Evolutionary conservation across 1,140 invertebrate species (phyloP), one percentile per base, ranked within the genome.

Genomic region (Orchestia grillus): DNA sequence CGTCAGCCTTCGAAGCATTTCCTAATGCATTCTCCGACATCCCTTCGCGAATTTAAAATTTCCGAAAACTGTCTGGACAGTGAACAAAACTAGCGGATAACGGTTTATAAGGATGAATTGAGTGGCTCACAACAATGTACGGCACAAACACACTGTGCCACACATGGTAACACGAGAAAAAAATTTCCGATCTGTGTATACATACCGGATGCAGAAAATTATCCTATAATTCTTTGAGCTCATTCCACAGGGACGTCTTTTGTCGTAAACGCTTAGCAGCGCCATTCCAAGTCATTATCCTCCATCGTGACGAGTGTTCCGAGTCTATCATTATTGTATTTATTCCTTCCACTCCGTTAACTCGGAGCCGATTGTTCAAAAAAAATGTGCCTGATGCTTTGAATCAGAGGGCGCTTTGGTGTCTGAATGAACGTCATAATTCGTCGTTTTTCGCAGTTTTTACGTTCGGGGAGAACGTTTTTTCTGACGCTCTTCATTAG

Each of bases 241-340:
- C 41, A 44, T 91, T 91, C 15, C 41, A 91, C 11, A 44, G 41
- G 44, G 41, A 42, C 88, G 41, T 42, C 92, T 44, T 94, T 6
- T 47, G 44, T 94, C 92, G 44, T 94, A 45, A 94, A 44, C 44
- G 44, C 42, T 91, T 91, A 43, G 41, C 41, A 43, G 88, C 88
- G 41, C 36, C 92, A 45, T 94, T 94, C 92, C 92, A 94, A 40
- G 43, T 94, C 92, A 94, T 94, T 94, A 94, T 94, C 92, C 92
- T 47, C 4, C 92, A 47, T 94, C 92, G 44, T 94, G 44, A 94
- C 47, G 44, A 94, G 44, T 47, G 92, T 94, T 94, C 44, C 36
- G 43, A 94, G 43, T 94, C 11, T 44, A 94, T 45, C 92, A 94
- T 45, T 94, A 94, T 45, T 94, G 92, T 45, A 94, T 94, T 94